Evolutionary conservation across 1,140 invertebrate species (phyloP).

Genomic region (Drosophila ohnishii): DNA sequence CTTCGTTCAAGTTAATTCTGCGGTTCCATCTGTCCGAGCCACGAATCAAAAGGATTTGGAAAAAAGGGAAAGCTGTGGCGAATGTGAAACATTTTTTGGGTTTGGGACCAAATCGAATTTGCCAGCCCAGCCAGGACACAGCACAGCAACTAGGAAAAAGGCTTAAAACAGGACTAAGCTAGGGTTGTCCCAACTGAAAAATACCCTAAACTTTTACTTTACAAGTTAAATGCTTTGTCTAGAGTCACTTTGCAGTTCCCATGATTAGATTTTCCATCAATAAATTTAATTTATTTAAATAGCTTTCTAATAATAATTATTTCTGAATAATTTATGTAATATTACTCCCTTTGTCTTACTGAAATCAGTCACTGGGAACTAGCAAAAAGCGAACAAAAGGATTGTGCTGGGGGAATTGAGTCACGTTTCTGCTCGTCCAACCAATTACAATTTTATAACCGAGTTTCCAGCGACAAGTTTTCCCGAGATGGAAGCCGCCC

Average conservation of each 20-base stretch:
- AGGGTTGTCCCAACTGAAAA: background rate
- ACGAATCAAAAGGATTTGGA: conserved; percentile 12
- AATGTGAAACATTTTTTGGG: conserved; percentile 36
- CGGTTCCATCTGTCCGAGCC: conserved; percentile 19
- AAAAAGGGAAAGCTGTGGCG: conserved; percentile 7
- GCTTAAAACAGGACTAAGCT: background rate
- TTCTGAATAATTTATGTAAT: background rate
- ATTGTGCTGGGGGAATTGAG: conserved; percentile 19
- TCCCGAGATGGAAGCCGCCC: background rate
- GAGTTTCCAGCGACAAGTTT: conserved; percentile 13
- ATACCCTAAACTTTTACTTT: background rate
- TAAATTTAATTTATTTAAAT: too few relatives aligned
- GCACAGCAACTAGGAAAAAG: background rate
- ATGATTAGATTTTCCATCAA: too few relatives aligned
- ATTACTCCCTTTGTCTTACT: background rate
- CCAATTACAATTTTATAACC: conserved; percentile 55
- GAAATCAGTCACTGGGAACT: background rate
- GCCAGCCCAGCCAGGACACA: conserved; percentile 7
- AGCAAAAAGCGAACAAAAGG: background rate
- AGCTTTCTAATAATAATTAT: too few relatives aligned
- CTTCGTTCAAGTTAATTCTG: conserved; percentile 30
- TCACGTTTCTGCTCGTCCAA: conserved; percentile 38
- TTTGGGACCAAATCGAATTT: conserved; percentile 41
- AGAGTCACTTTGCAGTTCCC: too few relatives aligned
- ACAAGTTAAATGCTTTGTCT: background rate